Percentiles rank a stretch among this genome's conserved stretches.
These are phyloP conservation scores for Drosophila mojavensis DNA, from an alignment of 1,140 invertebrate genomes.

Conservation along the genomic window DNA sequence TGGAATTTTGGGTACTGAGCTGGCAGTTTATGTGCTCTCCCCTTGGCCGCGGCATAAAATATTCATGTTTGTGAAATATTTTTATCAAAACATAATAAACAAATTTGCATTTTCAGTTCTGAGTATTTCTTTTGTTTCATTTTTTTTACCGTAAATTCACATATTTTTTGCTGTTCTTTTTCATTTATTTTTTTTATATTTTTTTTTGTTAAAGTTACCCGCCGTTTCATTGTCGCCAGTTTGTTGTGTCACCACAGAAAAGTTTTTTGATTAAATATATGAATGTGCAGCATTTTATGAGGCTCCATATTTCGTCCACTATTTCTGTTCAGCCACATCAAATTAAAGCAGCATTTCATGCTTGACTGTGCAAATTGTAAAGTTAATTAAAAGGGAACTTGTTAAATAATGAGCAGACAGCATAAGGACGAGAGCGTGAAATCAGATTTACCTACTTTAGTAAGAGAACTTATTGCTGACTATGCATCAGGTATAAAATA, in stretches of 20 bases:
- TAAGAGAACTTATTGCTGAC: no score
- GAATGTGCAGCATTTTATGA: conserved; percentile 22
- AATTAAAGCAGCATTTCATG: conserved; percentile 56
- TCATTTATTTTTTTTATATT: neutral
- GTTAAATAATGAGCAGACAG: neutral
- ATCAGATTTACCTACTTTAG: no score
- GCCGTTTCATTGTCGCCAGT: conserved; percentile 29
- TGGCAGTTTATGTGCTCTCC: conserved; percentile 39
- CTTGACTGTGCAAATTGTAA: conserved; percentile 26
- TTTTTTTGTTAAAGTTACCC: conserved; percentile 38
- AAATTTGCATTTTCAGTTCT: conserved; percentile 66
- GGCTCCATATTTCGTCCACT: conserved; percentile 8
- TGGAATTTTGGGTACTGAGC: conserved; percentile 30
- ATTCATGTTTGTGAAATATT: conserved; percentile 68
- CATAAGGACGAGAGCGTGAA: no score
- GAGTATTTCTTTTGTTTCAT: conserved; percentile 17
- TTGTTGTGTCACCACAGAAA: conserved; percentile 25
- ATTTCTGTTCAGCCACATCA: conserved; percentile 34
- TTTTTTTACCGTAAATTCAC: conserved; percentile 26
- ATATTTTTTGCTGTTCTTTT: neutral
- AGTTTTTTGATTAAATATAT: conserved; percentile 66
- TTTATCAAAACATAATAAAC: conserved; percentile 79
- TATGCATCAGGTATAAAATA: no score
- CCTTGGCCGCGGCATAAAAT: conserved; percentile 60
- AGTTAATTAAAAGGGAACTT: conserved; percentile 24